A percentile compares a stretch with the other conserved stretches of the same genome.
Conservation (phyloP, 2,888 invertebrate genomes). For the Protodeltote pygarga region DNA sequence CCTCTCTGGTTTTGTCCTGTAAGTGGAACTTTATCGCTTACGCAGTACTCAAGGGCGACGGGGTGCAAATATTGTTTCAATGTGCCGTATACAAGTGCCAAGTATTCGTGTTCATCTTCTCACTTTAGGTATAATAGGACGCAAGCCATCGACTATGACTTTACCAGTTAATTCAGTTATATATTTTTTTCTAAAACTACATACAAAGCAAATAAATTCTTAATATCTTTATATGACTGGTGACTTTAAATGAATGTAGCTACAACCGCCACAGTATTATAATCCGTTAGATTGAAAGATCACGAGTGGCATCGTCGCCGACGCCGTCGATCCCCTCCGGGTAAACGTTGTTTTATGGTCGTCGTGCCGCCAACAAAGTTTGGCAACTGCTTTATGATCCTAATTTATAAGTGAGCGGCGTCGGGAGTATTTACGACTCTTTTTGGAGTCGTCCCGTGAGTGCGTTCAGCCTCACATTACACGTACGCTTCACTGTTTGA, state of each 20-base stretch:
- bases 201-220: neutral
- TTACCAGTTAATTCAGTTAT: too few relatives aligned
- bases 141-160: too few relatives aligned
- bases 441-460: constrained; percentile 80
- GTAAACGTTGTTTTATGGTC: constrained; percentile 84
- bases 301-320: constrained; percentile 61
- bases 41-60: too few relatives aligned
- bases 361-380: constrained; percentile 84
- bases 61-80: neutral
- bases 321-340: constrained; percentile 63
- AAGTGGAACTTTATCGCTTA: too few relatives aligned
- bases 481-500: constrained; percentile 31
- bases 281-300: constrained; percentile 75
- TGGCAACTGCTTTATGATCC: constrained; percentile 86
- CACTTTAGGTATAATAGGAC: too few relatives aligned
- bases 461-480: constrained; percentile 66
- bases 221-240: neutral
- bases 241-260: constrained; percentile 22
- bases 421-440: constrained; percentile 82
- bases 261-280: constrained; percentile 40
- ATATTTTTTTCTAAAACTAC: neutral
- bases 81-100: neutral
- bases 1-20: too few relatives aligned
- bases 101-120: too few relatives aligned
- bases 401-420: constrained; percentile 87